phyloP scores from a whole-genome alignment of 2,113 vertebrate species.

The human region GRCh38 chr7:122833501-122834000 shows the following conservation, averaged over 20 bases:
- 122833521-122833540: too few relatives aligned
- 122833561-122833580: too few relatives aligned
- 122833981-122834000: neutral
- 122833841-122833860: neutral
- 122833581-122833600: too few relatives aligned
- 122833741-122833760: neutral
- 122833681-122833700: neutral
- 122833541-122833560: too few relatives aligned
- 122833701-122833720: neutral
- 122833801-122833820: neutral
- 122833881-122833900: neutral
- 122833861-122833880: neutral
- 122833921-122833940: neutral
- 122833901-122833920: neutral
- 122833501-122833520: too few relatives aligned
- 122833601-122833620: too few relatives aligned
- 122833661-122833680: too few relatives aligned
- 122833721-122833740: neutral
- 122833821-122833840: neutral
- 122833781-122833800: neutral
- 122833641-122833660: too few relatives aligned
- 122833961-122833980: neutral
- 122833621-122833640: too few relatives aligned
- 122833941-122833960: neutral
- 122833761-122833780: neutral